Evolutionary conservation across 1,140 invertebrate species (phyloP).

Genomic region (Sinella curviseta): DNA sequence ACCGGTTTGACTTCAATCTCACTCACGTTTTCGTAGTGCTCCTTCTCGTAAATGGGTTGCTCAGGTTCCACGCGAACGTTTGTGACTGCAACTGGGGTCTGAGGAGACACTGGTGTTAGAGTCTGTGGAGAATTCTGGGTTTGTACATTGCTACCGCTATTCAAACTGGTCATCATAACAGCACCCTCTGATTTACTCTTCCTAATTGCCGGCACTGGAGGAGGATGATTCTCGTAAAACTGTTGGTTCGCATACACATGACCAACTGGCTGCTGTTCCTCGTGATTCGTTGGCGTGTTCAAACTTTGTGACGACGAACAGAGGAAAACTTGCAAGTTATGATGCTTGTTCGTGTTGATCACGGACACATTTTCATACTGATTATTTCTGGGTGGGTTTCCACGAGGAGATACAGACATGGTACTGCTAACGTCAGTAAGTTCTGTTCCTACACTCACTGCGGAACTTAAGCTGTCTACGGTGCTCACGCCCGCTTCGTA

Average conservation of each 20-base stretch:
- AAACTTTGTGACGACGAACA: neutral
- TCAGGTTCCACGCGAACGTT: neutral
- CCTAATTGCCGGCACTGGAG: constrained; percentile 4
- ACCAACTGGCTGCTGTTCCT: neutral
- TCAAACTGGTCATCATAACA: neutral
- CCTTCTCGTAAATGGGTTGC: neutral
- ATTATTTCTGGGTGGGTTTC: neutral
- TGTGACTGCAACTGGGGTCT: neutral
- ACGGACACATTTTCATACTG: constrained; percentile 18
- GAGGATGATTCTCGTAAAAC: constrained; percentile 39
- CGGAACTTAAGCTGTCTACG: constrained; percentile 2
- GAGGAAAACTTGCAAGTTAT: neutral
- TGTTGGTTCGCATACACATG: constrained; percentile 43
- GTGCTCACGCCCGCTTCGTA: constrained; percentile 42
- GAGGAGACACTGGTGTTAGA: neutral
- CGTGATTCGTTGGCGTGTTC: neutral
- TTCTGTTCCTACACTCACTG: neutral
- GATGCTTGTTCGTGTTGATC: neutral
- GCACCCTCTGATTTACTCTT: constrained; percentile 20
- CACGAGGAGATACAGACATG: neutral
- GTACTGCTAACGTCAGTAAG: neutral
- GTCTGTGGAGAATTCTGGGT: neutral
- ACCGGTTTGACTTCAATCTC: constrained; percentile 14
- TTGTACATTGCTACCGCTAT: neutral
- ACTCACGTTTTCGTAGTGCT: constrained; percentile 44